phyloP scores from a whole-genome alignment of 2,797 vertebrate genomes.

The Geotrypetes seraphini region DNA sequence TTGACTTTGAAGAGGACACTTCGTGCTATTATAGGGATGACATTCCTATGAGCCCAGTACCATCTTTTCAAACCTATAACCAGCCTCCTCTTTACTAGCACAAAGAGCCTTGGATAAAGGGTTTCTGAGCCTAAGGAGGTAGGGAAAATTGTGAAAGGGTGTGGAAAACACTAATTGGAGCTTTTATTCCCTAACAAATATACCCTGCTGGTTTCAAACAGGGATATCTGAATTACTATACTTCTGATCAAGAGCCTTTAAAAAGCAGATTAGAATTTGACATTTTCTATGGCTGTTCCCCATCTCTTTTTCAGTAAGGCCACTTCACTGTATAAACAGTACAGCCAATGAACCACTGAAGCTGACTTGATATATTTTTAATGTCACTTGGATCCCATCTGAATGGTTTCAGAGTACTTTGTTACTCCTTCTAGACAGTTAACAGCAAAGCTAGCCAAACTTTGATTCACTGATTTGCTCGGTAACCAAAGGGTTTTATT shows the following conservation, averaged over 20 bases:
- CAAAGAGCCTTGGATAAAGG: slow-evolving; percentile 51
- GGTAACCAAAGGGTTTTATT: too few species aligned
- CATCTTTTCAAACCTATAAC: slow-evolving; percentile 18
- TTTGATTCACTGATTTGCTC: too few species aligned
- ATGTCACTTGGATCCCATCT: slow-evolving; percentile 8
- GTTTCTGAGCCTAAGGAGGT: slow-evolving; percentile 47
- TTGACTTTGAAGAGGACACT: slow-evolving; percentile 18
- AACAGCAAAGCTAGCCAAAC: slow-evolving; percentile 1
- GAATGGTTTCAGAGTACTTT: slow-evolving; percentile 7
- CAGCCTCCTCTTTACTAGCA: slow-evolving; percentile 36
- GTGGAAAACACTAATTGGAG: slow-evolving; percentile 70
- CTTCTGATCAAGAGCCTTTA: slow-evolving; percentile 46
- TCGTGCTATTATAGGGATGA: slow-evolving; percentile 9
- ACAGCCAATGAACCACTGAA: slow-evolving; percentile 18
- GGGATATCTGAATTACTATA: slow-evolving; percentile 52
- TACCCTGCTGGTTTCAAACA: slow-evolving; percentile 60
- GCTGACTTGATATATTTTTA: slow-evolving; percentile 5
- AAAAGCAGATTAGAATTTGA: slow-evolving; percentile 45
- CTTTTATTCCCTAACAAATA: slow-evolving; percentile 63
- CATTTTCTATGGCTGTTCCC: slow-evolving; percentile 33
- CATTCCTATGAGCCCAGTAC: slow-evolving; percentile 10
- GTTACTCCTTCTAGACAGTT: slow-evolving; percentile 1
- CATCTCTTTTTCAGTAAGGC: slow-evolving; percentile 24
- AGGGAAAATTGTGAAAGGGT: slow-evolving; percentile 63
- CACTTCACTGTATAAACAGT: slow-evolving; percentile 44